phyloP scores from a whole-genome alignment of 2,797 vertebrate genomes.

The Gambelia wislizenii region DNA sequence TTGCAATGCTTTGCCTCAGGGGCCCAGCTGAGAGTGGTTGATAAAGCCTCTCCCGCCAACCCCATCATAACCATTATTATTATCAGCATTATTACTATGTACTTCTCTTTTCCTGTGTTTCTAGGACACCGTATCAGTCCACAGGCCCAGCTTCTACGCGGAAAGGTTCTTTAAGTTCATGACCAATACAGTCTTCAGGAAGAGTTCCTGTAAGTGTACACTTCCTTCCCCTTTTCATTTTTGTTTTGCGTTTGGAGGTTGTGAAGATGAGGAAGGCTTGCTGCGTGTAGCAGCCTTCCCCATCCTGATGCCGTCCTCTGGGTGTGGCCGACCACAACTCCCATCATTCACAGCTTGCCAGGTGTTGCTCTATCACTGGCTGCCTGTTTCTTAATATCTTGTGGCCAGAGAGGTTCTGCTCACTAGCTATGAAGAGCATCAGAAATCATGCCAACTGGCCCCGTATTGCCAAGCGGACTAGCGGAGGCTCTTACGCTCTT shows the following conservation, averaged over 20 bases:
- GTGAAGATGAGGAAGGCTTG: no score
- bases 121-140: constrained; percentile 97
- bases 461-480: no score
- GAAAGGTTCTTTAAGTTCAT: constrained; percentile 98
- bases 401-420: no score
- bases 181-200: constrained; percentile 94
- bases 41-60: constrained; percentile 6
- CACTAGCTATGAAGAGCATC: no score
- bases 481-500: no score
- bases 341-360: background rate
- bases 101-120: constrained; percentile 40
- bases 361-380: no score
- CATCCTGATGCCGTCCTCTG: background rate
- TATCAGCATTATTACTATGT: background rate
- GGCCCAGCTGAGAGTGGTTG: background rate
- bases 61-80: background rate
- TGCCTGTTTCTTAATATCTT: no score
- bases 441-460: no score
- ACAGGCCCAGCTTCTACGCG: constrained; percentile 96
- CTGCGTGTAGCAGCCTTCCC: background rate
- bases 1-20: constrained; percentile 6
- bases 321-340: no score
- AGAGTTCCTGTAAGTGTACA: constrained; percentile 92
- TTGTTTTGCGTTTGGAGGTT: no score
- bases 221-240: accelerated